Base-by-base conservation (phyloP, 2,797 vertebrate species). In the Alca torda region DNA sequence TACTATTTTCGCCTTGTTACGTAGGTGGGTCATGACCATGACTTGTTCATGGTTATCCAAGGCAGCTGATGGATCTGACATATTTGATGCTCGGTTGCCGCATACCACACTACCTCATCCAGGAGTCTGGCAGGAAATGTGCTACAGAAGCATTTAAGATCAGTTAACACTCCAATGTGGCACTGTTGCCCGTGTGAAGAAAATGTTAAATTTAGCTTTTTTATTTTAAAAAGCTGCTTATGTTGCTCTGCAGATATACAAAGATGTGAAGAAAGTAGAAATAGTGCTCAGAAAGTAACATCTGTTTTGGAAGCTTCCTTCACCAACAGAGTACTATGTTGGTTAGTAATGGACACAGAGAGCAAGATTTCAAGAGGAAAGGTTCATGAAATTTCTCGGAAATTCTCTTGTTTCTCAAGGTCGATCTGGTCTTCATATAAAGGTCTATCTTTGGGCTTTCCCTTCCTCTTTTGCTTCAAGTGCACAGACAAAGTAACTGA, bases 61-160 rank as follows among this genome's bases (percentile, higher is more conserved):
- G 31, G 46, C 43, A 93, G 67, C 77, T 83, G 67, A 70, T 70
- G 68, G 57, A 94, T 90, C 8, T 92, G 83, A 89, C 92, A 93
- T 56, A 64, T 95, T 61, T 87, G 75, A 80, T 89, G 64, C 91
- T 93, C 68, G 83, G 7, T 86, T 92, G 61, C 89, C 77, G 72
- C 92, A 85, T 60, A 73, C 56, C 89, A 53, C 89, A 81, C 37
- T 79, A 93, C 78, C 64, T 93, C 82, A 51, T 76, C 57, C 78
- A 85, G 78, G 68, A 95, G 87, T 92, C 96, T 95, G 95, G 95
- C 95, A 92, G 68, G 43, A 92, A 95, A 92, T 89, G 82, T 95
- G 89, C 78, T 95, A 87, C 72, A 96, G 95, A 95, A 95, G 91
- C 51, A 67, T 51, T 80, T 80, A 88, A 25, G 84, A 94, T 57